Conservation (phyloP, 2,797 vertebrate species). For the Xiphophorus birchmanni region DNA sequence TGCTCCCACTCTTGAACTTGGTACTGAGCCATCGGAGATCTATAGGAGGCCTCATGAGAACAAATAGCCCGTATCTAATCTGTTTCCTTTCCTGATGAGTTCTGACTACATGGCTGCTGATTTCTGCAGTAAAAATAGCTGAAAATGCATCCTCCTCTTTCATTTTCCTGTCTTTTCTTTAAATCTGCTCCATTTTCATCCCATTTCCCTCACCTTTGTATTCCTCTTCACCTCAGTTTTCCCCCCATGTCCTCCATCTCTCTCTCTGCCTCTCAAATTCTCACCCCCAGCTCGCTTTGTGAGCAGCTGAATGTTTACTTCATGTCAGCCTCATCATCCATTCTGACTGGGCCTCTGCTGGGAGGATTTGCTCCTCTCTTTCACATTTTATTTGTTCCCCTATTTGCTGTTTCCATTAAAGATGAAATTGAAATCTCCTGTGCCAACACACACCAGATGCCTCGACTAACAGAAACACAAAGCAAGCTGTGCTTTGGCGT, state of each 20-base stretch:
- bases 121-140: conserved; percentile 39
- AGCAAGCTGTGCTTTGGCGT: conserved; percentile 47
- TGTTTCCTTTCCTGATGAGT: conserved; percentile 59
- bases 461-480: conserved; percentile 49
- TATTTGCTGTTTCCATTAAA: conserved; percentile 73
- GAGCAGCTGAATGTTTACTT: conserved; percentile 60
- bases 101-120: conserved; percentile 51
- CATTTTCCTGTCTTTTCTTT: conserved; percentile 11
- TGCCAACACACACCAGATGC: conserved; percentile 23
- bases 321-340: conserved; percentile 63
- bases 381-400: conserved; percentile 67
- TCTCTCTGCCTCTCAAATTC: conserved; percentile 10
- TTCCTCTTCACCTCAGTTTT: conserved; percentile 2
- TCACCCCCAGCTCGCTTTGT: conserved; percentile 36
- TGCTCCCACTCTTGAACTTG: conserved; percentile 24
- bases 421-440: conserved; percentile 70
- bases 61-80: conserved; percentile 69
- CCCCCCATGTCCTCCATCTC: conserved; percentile 1
- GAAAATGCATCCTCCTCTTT: conserved; percentile 43
- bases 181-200: conserved; percentile 11
- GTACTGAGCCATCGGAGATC: conserved; percentile 65
- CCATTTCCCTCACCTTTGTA: background rate
- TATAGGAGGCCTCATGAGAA: conserved; percentile 64
- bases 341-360: conserved; percentile 58
- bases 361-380: conserved; percentile 61